These are phyloP conservation scores for Sinocyclocheilus grahami DNA, from an alignment of 2,113 vertebrate species.

Conservation along the genomic window DNA sequence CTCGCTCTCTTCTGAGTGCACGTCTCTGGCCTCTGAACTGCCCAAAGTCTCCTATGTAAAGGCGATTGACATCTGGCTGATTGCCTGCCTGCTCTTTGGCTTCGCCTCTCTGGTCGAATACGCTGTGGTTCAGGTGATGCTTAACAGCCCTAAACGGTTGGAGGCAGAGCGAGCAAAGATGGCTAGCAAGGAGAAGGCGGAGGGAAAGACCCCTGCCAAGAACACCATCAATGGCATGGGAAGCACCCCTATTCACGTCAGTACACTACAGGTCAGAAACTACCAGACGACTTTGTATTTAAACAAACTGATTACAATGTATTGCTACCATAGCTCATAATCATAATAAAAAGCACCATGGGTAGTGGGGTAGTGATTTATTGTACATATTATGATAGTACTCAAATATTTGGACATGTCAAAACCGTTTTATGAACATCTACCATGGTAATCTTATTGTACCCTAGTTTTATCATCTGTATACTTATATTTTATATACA, in stretches of 20 bases:
- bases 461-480: neutral
- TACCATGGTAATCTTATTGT: neutral
- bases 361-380: neutral
- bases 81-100: conserved; percentile 97
- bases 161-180: conserved; percentile 95
- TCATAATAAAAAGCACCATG: neutral
- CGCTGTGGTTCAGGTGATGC: conserved; percentile 95
- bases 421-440: no score
- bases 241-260: conserved; percentile 91
- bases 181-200: conserved; percentile 85
- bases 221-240: conserved; percentile 91
- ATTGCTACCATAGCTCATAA: neutral
- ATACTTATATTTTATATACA: neutral
- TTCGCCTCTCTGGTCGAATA: conserved; percentile 98
- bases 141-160: conserved; percentile 94
- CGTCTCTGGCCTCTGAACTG: conserved; percentile 91
- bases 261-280: conserved; percentile 90
- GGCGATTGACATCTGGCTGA: conserved; percentile 97
- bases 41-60: conserved; percentile 99
- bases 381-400: neutral
- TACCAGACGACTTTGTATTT: no score
- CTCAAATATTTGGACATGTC: no score
- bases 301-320: neutral
- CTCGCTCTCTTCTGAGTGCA: conserved; percentile 97
- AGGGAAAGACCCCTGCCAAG: conserved; percentile 82